Conservation (phyloP, 1,140 invertebrate species). For the Ips nitidus region DNA sequence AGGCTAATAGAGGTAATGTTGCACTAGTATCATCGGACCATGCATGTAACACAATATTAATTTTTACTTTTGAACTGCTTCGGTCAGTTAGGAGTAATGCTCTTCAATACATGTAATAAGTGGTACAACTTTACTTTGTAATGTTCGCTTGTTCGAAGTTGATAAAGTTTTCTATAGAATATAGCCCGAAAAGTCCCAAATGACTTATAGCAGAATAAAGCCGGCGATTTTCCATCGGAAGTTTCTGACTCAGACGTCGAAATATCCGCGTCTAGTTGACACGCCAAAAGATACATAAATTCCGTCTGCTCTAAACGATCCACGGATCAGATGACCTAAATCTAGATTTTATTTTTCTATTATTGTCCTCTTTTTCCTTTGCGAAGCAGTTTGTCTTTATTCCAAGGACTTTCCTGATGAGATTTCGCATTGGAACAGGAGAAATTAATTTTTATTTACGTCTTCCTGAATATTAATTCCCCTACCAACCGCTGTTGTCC, state of each 20-base stretch:
- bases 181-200: slow-evolving; percentile 12
- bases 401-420: not conserved
- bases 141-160: slow-evolving; percentile 4
- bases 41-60: not conserved
- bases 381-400: not conserved
- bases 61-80: not conserved
- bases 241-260: slow-evolving; percentile 10
- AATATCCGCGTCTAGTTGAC: slow-evolving; percentile 21
- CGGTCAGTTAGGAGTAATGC: not conserved
- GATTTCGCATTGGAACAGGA: not conserved
- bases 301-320: slow-evolving; percentile 4
- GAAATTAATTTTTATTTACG: not conserved
- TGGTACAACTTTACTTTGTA: not conserved
- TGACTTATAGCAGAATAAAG: slow-evolving; percentile 19
- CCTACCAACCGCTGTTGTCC: no score
- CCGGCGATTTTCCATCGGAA: slow-evolving; percentile 12
- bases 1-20: not conserved
- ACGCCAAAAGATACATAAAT: slow-evolving; percentile 28
- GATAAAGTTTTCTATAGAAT: not conserved
- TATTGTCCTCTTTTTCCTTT: slow-evolving; percentile 3
- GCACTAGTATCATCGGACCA: not conserved
- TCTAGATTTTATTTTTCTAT: slow-evolving; percentile 20
- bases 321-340: slow-evolving; percentile 16
- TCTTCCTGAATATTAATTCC: no score
- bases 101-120: slow-evolving; percentile 2